Base-by-base conservation (phyloP, 2,797 vertebrate species). In the Acridotheres tristis region DNA sequence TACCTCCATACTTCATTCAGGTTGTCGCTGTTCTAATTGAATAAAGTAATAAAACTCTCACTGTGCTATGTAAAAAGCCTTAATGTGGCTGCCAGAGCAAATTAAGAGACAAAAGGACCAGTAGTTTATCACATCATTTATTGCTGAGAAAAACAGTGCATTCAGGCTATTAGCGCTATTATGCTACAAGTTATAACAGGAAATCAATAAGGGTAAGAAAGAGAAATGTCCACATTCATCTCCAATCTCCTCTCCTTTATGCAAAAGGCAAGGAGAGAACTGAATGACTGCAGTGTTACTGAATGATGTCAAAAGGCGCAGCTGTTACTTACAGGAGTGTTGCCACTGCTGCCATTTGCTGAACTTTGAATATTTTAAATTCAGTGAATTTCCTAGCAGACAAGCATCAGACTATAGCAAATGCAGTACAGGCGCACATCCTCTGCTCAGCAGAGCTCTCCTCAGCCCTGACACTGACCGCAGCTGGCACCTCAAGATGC, bases 121-220 rank as follows among this genome's bases (percentile, higher is more conserved):
- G 51, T 10, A 91, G 71, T 94, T 96, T 96, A 91, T 94, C 94
- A 94, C 85, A 73, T 48, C 47, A 59, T 88, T 94, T 93, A 94
- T 23, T 88, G 71, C 83, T 90, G 89, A 88, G 94, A 88, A 94
- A 96, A 96, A 89, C 66, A 84, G 59, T 65, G 25, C 0, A 0
- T 63, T 92, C 53, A 53, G 69, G 80, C 85, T 82, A 96, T 94
- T 96, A 95, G 66, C 85, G 57, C 83, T 67, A 91, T 91, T 93
- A 94, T 40, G 80, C 59, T 84, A 78, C 91, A 93, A 94, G 82
- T 94, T 93, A 79, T 93, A 95, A 93, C 94, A 96, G 80, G 85
- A 96, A 96, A 95, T 96, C 92, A 94, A 79, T 94, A 93, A 65
- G 74, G n/a, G 9, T 82, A 88, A 85, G 89, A 92, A 59, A 96